A percentile compares a stretch with the other conserved stretches of the same genome.
Conservation (phyloP, 2,888 invertebrate species). For the Cabera pusaria region DNA sequence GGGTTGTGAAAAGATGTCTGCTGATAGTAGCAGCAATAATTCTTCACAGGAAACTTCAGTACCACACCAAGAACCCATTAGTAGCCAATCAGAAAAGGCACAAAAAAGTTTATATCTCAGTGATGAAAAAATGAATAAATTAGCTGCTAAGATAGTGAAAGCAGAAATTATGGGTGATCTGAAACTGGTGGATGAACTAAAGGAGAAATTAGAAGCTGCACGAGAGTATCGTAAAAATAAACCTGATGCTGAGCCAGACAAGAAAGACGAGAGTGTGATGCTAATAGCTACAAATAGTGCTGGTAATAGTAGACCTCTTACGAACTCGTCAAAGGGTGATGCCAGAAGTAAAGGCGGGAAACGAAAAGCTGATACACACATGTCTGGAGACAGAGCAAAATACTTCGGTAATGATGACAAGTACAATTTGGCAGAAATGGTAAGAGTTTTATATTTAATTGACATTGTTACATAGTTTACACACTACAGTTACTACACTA, state of each 20-base stretch:
- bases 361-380: conserved; percentile 88
- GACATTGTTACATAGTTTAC: too few relatives aligned
- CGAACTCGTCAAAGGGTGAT: conserved; percentile 64
- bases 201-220: conserved; percentile 88
- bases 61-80: conserved; percentile 4
- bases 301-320: conserved; percentile 88
- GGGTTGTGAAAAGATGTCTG: conserved; percentile 8
- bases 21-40: background rate
- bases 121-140: conserved; percentile 93
- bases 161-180: conserved; percentile 96
- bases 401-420: conserved; percentile 96
- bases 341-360: conserved; percentile 69
- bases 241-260: conserved; percentile 51
- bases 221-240: conserved; percentile 78
- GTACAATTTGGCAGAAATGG: conserved; percentile 93
- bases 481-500: too few relatives aligned
- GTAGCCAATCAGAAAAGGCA: conserved; percentile 28
- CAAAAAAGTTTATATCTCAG: conserved; percentile 82
- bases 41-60: conserved; percentile 5
- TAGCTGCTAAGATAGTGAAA: conserved; percentile 95
- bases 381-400: conserved; percentile 87
- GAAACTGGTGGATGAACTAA: conserved; percentile 87
- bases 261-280: conserved; percentile 82
- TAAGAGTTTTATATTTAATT: conserved; percentile 51
- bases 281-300: conserved; percentile 86